Conservation (phyloP, 1,140 invertebrate species). For the Lordiphosa stackelbergi region DNA sequence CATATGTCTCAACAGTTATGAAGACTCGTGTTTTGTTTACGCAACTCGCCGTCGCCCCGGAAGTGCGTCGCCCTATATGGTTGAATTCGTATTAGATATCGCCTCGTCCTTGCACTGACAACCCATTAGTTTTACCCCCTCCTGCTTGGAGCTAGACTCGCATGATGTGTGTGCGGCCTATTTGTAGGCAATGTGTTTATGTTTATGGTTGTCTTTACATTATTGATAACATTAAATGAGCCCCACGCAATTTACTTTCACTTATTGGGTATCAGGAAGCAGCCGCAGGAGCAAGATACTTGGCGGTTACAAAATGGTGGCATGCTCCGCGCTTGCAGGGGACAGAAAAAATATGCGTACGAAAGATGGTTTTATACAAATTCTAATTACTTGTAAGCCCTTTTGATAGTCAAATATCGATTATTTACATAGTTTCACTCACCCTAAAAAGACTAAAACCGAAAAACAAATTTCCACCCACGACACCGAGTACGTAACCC, state of each 20-base stretch:
- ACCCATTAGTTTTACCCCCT: conserved; percentile 31
- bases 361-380: too few relatives aligned
- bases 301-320: neutral
- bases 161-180: conserved; percentile 10
- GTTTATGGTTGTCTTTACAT: conserved; percentile 44
- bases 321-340: neutral
- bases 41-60: conserved; percentile 5
- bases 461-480: too few relatives aligned
- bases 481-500: too few relatives aligned
- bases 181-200: conserved; percentile 22
- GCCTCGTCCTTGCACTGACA: conserved; percentile 16
- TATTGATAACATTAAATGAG: conserved; percentile 54
- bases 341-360: too few relatives aligned
- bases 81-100: conserved; percentile 14
- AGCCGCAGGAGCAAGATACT: conserved; percentile 1
- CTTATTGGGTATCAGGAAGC: conserved; percentile 15
- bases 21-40: conserved; percentile 22
- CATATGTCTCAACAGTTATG: conserved; percentile 30
- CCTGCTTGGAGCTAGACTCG: neutral
- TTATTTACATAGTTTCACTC: too few relatives aligned
- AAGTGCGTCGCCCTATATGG: conserved; percentile 1
- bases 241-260: conserved; percentile 47
- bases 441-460: too few relatives aligned
- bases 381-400: too few relatives aligned
- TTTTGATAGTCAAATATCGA: too few relatives aligned